These are phyloP conservation scores for Neolamprologus caudopunctatus DNA, from an alignment of 2,113 vertebrate species.

Conservation along the genomic window DNA sequence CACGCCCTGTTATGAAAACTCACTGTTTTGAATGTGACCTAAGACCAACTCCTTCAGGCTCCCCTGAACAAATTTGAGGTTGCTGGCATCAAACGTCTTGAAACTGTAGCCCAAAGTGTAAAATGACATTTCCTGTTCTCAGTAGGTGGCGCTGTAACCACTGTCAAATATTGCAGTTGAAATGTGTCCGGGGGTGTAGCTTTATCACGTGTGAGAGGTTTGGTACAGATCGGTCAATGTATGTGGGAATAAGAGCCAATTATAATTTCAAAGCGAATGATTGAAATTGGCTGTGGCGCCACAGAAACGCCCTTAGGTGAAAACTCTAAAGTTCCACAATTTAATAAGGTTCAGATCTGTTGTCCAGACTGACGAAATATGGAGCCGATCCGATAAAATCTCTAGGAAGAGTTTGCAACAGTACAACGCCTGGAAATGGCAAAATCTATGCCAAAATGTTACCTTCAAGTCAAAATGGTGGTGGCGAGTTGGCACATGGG, in stretches of 20 bases:
- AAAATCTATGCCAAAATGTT: not conserved
- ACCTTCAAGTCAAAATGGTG: not conserved
- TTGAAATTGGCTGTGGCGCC: accelerated
- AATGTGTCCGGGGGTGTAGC: accelerated
- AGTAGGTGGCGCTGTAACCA: not conserved
- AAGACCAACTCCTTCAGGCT: not conserved
- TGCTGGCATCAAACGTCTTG: accelerated
- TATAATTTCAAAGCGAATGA: not conserved
- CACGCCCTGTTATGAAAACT: not conserved
- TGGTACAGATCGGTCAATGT: not conserved
- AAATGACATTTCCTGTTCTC: not conserved
- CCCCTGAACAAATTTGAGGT: not conserved
- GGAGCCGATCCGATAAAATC: accelerated
- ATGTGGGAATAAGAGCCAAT: not conserved
- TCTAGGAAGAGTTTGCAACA: not conserved
- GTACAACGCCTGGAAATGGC: not conserved
- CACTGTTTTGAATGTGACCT: not conserved
- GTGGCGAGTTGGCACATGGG: accelerated
- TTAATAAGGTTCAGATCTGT: not conserved
- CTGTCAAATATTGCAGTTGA: not conserved
- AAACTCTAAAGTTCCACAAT: not conserved
- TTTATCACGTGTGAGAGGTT: accelerated
- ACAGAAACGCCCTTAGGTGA: not conserved
- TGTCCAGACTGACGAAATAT: not conserved
- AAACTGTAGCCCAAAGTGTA: not conserved